A percentile compares a stretch with the other conserved stretches of the same genome.
These are phyloP conservation scores for Grallaria varia DNA, from an alignment of 2,113 vertebrate species.

Conservation along the genomic window DNA sequence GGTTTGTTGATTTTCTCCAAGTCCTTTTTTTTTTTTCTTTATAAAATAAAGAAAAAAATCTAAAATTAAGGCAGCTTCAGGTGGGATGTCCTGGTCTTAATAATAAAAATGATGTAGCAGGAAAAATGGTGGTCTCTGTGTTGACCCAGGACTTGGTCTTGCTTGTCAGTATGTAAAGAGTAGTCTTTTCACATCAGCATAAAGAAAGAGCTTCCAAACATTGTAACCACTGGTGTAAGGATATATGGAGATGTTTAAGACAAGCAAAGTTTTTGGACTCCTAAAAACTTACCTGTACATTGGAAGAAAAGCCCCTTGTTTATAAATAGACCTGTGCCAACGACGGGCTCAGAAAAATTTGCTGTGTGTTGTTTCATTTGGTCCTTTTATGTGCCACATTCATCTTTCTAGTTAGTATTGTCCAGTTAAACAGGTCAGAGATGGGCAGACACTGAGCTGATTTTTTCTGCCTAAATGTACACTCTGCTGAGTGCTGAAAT, in stretches of 20 bases:
- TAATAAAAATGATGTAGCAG: accelerated
- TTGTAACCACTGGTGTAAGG: neutral
- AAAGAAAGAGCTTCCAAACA: neutral
- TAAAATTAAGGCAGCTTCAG: neutral
- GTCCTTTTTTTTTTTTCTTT: too few relatives aligned
- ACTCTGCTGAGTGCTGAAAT: neutral
- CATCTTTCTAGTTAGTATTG: neutral
- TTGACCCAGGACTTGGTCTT: neutral
- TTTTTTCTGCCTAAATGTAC: neutral
- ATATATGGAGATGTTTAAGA: neutral
- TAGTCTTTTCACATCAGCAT: neutral
- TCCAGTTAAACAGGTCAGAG: neutral
- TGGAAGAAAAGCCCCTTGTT: neutral
- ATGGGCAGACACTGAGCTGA: neutral
- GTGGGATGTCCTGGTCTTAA: neutral
- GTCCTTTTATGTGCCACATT: neutral
- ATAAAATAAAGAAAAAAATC: neutral
- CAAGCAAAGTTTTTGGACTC: neutral
- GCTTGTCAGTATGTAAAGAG: neutral
- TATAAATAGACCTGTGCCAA: neutral
- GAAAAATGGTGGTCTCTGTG: neutral
- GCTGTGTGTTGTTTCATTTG: accelerated
- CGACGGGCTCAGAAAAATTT: neutral
- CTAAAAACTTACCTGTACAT: neutral
- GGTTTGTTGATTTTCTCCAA: neutral